These are phyloP conservation scores for Tribolium castaneum DNA, from an alignment of 1,140 invertebrate genomes.

Conservation along the genomic window DNA sequence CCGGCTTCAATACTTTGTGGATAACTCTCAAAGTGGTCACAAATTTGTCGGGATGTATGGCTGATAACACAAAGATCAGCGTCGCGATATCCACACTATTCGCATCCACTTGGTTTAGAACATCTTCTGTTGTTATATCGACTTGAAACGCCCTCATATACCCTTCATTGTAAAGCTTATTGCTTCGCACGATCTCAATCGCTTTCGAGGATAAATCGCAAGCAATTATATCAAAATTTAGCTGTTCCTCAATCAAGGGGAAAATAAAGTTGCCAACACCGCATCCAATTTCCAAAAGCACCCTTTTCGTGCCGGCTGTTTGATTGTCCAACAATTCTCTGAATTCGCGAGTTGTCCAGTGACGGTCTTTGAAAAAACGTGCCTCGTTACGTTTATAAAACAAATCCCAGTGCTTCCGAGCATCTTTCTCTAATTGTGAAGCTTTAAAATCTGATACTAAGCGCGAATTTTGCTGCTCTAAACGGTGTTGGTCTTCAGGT, in stretches of 20 bases:
- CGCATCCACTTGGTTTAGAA: constrained; percentile 68
- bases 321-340: constrained; percentile 74
- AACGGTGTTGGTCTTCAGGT: constrained; percentile 69
- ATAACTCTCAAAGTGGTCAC: constrained; percentile 76
- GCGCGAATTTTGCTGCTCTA: constrained; percentile 77
- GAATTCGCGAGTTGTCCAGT: constrained; percentile 97
- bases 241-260: constrained; percentile 86
- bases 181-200: constrained; percentile 84
- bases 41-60: constrained; percentile 90
- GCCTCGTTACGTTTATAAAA: constrained; percentile 96
- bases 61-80: constrained; percentile 97
- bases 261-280: constrained; percentile 98
- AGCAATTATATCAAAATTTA: constrained; percentile 83
- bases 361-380: constrained; percentile 95
- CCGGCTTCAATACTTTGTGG: constrained; percentile 77
- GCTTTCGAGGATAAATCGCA: constrained; percentile 96
- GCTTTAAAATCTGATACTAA: constrained; percentile 83
- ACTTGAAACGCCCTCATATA: constrained; percentile 82
- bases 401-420: constrained; percentile 95
- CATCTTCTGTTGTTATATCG: constrained; percentile 74
- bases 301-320: constrained; percentile 58
- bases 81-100: constrained; percentile 84
- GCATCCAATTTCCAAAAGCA: constrained; percentile 91
- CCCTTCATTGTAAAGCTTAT: constrained; percentile 72
- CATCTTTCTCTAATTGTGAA: constrained; percentile 84